Conservation (phyloP, 1,140 invertebrate species). For the Mercenaria mercenaria region DNA sequence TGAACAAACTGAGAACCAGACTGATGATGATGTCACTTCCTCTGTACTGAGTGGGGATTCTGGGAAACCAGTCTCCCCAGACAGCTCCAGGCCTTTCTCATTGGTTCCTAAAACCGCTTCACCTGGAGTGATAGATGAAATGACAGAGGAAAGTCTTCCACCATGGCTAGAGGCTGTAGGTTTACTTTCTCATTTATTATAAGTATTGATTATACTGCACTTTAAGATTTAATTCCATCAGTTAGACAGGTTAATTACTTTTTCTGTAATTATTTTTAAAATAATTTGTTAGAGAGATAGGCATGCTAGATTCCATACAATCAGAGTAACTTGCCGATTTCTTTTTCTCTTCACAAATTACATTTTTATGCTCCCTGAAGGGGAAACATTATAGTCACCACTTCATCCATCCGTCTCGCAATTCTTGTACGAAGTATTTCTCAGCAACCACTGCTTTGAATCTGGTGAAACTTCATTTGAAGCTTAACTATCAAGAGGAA, state of each 20-base stretch:
- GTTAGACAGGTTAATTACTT: neutral
- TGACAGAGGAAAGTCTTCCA: slow-evolving; percentile 13
- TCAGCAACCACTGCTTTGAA: too few relatives aligned
- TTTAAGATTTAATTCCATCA: neutral
- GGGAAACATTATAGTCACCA: too few relatives aligned
- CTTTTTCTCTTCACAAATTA: too few relatives aligned
- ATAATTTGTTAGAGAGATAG: too few relatives aligned
- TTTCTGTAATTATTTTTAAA: too few relatives aligned
- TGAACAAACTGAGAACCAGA: slow-evolving; percentile 40
- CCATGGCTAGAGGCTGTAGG: slow-evolving; percentile 61
- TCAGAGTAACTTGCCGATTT: too few relatives aligned
- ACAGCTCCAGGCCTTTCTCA: slow-evolving; percentile 47
- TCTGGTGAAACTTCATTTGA: too few relatives aligned
- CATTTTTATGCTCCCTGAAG: too few relatives aligned
- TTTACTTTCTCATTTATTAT: neutral
- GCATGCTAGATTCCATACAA: too few relatives aligned
- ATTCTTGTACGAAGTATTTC: too few relatives aligned
- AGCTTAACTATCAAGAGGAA: too few relatives aligned
- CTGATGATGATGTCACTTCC: slow-evolving; percentile 26
- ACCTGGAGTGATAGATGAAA: neutral
- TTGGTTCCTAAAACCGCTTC: neutral
- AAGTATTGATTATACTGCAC: neutral
- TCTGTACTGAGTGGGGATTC: slow-evolving; percentile 64
- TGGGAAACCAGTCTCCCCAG: slow-evolving; percentile 67
- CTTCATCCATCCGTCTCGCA: too few relatives aligned